phyloP scores from a whole-genome alignment of 2,888 invertebrate species.

The Cenopis cana region DNA sequence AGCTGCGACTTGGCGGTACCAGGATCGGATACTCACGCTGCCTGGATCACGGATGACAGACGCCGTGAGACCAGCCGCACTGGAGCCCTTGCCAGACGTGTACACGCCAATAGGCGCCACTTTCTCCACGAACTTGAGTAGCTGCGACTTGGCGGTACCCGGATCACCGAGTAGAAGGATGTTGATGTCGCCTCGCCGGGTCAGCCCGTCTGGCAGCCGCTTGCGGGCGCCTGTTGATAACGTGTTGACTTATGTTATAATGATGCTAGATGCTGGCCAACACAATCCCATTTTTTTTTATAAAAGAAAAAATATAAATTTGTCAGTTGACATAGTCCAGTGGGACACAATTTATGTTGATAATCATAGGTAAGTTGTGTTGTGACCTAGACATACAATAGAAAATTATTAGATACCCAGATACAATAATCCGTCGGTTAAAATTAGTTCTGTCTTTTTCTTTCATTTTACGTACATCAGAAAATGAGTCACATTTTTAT shows the following conservation, averaged over 20 bases:
- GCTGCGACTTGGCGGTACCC: conserved; percentile 99
- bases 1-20: conserved; percentile 99
- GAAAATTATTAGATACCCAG: no score
- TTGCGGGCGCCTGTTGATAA: conserved; percentile 88
- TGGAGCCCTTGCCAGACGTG: conserved; percentile 99
- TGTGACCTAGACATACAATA: no score
- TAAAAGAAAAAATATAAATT: no score
- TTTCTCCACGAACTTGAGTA: conserved; percentile 98
- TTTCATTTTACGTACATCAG: no score
- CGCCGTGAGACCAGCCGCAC: conserved; percentile 99
- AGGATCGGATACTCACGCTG: conserved; percentile 87
- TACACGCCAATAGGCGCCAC: conserved; percentile 97
- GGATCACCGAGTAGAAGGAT: conserved; percentile 98
- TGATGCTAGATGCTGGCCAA: no score
- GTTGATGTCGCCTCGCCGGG: conserved; percentile 98
- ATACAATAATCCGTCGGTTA: no score
- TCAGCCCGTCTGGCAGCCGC: conserved; percentile 96
- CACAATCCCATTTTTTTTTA: no score
- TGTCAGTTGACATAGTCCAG: no score
- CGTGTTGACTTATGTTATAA: not conserved
- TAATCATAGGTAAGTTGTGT: no score
- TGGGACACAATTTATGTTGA: no score
- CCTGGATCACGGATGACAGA: conserved; percentile 97
- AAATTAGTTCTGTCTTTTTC: no score
- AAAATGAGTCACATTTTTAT: no score